These are phyloP conservation scores for Drosophila rufa DNA, from an alignment of 1,140 invertebrate species.

Conservation along the genomic window DNA sequence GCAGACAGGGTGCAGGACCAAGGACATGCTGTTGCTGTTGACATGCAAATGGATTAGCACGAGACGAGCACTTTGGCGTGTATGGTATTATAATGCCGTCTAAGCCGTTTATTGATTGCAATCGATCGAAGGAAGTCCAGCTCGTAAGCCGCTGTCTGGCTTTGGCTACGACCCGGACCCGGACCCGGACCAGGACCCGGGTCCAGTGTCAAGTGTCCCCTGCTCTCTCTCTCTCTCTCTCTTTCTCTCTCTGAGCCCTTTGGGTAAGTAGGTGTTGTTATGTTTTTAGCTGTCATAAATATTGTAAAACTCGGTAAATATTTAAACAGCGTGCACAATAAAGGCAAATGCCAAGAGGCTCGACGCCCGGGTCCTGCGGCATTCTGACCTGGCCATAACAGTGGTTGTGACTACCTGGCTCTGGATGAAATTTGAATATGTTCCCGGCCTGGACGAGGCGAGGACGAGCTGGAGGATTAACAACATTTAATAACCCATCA, in stretches of 20 bases:
- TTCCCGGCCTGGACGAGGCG: neutral
- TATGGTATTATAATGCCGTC: slow-evolving; percentile 46
- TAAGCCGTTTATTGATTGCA: slow-evolving; percentile 84
- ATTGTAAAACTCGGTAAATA: slow-evolving; percentile 83
- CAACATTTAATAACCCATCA: slow-evolving; percentile 82
- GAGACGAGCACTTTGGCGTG: slow-evolving; percentile 54
- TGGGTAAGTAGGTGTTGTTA: slow-evolving; percentile 76
- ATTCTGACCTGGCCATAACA: slow-evolving; percentile 48
- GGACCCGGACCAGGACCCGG: too few relatives aligned
- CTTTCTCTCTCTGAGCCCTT: slow-evolving; percentile 31
- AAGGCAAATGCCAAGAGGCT: slow-evolving; percentile 80
- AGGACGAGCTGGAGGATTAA: slow-evolving; percentile 54
- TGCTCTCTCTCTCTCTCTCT: slow-evolving; percentile 1
- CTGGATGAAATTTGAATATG: slow-evolving; percentile 73
- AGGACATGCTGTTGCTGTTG: slow-evolving; percentile 44
- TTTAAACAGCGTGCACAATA: slow-evolving; percentile 81
- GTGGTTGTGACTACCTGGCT: slow-evolving; percentile 38
- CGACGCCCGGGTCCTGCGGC: slow-evolving; percentile 21
- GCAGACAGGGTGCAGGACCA: slow-evolving; percentile 14
- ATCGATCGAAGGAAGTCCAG: slow-evolving; percentile 62
- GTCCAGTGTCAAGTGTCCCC: slow-evolving; percentile 74
- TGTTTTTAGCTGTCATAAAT: slow-evolving; percentile 84
- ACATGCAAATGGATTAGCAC: slow-evolving; percentile 77
- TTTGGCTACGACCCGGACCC: neutral
- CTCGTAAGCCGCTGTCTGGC: slow-evolving; percentile 36